Evolutionary conservation across 2,113 vertebrate genomes (phyloP), one percentile per base, ranked within the genome.

Genomic region (Platysteira castanea): DNA sequence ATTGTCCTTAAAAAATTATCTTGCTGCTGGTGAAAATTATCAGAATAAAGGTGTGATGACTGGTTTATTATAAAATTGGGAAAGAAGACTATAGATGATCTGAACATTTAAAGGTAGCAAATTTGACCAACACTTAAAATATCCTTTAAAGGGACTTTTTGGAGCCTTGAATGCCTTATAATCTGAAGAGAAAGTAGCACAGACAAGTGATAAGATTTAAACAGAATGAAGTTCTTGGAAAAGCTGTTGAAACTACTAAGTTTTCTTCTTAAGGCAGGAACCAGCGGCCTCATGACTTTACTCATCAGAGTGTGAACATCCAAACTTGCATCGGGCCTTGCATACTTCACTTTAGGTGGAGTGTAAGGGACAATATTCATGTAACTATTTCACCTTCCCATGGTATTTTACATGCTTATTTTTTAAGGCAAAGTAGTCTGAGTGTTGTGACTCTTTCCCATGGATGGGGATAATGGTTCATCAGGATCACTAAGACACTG

Each of bases 341-440:
- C 23, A 39, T 21, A 11, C 28, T 64, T 31, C 49, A 42, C 9
- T 19, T 41, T 20, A 50, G 12, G 14, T 35, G 3, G 22, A 49
- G 2, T 0, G 0, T 52, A 61, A 81, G 16, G n/a, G 31, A n/a
- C 35, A 47, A 33, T 13, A 33, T 21, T 59, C 0, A 2, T 50
- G 1, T 15, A 76, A 46, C 6, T 79, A 21, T 64, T 76, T 79
- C 13, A 54, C 26, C 27, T 44, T 82, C 28, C 31, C 6, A 16
- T 41, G 8, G 13, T 67, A 61, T 59, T 92, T 70, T 28, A 47
- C 6, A 27, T 4, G 1, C 1, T 35, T 22, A 41, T 47, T 82
- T 84, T 81, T 49, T 9, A 69, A 30, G 24, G 7, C 13, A 67
- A 92, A 87, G 13, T n/a, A 56, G 44, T 42, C 50, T 23, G 5